These are phyloP conservation scores for Amphiprion ocellaris DNA, from an alignment of 2,113 vertebrate genomes.

Conservation along the genomic window DNA sequence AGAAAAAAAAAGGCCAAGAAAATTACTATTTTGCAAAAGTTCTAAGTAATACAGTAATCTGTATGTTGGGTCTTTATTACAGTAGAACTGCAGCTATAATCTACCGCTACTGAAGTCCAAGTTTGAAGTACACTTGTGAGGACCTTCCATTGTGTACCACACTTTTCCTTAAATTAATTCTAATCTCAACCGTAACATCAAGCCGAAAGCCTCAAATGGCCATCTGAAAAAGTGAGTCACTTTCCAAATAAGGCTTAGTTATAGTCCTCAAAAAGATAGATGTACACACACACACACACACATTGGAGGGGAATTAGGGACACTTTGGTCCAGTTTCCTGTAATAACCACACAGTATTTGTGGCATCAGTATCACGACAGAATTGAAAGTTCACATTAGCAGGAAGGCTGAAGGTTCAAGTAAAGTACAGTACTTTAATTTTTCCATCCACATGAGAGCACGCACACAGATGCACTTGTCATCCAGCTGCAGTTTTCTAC, in stretches of 20 bases:
- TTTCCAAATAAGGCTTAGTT: not conserved
- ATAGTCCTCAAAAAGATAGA: not conserved
- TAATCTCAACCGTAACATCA: not conserved
- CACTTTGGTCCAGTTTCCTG: not conserved
- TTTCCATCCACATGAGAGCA: not conserved
- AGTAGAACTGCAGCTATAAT: too few species aligned
- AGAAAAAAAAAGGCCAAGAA: too few species aligned
- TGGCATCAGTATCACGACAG: not conserved
- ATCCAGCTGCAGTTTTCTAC: constrained; percentile 18
- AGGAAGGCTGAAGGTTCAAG: constrained; percentile 15
- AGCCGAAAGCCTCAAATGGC: too few species aligned
- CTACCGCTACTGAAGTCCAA: too few species aligned
- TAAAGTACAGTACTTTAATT: constrained; percentile 7
- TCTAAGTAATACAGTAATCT: too few species aligned
- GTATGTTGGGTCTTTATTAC: too few species aligned
- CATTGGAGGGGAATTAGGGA: not conserved
- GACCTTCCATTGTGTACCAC: too few species aligned
- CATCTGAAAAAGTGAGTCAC: not conserved
- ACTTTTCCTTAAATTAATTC: not conserved
- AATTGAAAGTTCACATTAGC: constrained; percentile 19
- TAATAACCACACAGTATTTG: not conserved
- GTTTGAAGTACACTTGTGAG: too few species aligned
- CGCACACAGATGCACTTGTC: not conserved
- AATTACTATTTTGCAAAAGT: too few species aligned
- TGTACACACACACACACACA: not conserved